These are phyloP conservation scores for Zelostemma sp. DNA, from an alignment of 1,140 invertebrate genomes.

Conservation along the genomic window DNA sequence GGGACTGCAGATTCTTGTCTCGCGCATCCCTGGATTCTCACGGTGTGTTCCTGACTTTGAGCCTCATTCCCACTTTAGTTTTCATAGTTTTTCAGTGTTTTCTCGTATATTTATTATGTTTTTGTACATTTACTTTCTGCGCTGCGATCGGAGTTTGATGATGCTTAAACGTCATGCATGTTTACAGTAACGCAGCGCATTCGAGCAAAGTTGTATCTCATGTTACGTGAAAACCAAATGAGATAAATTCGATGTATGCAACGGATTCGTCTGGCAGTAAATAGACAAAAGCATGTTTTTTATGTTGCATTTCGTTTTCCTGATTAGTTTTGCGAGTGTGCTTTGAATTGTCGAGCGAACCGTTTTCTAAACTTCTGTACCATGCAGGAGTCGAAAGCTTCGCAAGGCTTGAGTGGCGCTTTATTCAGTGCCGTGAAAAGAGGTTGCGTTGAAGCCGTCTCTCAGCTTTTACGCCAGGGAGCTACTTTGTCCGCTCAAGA, in stretches of 20 bases:
- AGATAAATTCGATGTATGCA: slow-evolving; percentile 13
- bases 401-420: slow-evolving; percentile 64
- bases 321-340: slow-evolving; percentile 20
- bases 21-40: slow-evolving; percentile 77
- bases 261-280: slow-evolving; percentile 13
- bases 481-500: slow-evolving; percentile 80
- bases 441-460: slow-evolving; percentile 65
- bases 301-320: slow-evolving; percentile 4
- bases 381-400: slow-evolving; percentile 65
- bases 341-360: slow-evolving; percentile 10
- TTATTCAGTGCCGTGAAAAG: slow-evolving; percentile 67
- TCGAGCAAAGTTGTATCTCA: not conserved
- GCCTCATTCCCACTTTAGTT: slow-evolving; percentile 49
- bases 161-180: slow-evolving; percentile 31
- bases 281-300: slow-evolving; percentile 26
- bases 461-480: slow-evolving; percentile 75
- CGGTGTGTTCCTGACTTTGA: slow-evolving; percentile 66
- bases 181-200: not conserved
- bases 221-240: no score
- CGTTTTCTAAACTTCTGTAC: slow-evolving; percentile 36
- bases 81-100: slow-evolving; percentile 29
- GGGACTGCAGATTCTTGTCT: slow-evolving; percentile 75
- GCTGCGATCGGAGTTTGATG: slow-evolving; percentile 8
- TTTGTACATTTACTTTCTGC: slow-evolving; percentile 41
- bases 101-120: slow-evolving; percentile 44